Conservation (phyloP, 2,888 invertebrate species). For the Monopis laevigella region DNA sequence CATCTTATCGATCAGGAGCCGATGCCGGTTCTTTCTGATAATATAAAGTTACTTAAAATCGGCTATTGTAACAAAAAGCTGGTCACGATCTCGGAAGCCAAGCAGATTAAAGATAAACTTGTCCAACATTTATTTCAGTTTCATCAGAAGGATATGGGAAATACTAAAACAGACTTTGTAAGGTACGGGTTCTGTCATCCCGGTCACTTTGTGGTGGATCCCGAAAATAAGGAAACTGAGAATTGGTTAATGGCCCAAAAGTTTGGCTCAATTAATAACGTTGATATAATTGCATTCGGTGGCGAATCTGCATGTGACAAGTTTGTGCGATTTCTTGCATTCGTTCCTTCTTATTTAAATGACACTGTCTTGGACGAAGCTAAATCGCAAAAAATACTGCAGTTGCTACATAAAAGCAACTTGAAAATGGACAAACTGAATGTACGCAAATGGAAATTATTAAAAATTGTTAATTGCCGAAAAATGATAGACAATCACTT, state of each 20-base stretch:
- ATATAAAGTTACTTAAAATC: no score
- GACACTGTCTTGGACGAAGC: no score
- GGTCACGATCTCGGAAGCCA: slow-evolving; percentile 29
- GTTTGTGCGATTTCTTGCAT: background rate
- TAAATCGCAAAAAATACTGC: no score
- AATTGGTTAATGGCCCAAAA: slow-evolving; percentile 37
- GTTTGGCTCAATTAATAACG: slow-evolving; percentile 34
- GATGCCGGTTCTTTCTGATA: no score
- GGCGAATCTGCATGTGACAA: slow-evolving; percentile 23
- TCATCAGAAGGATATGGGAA: slow-evolving; percentile 26
- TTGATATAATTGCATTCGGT: slow-evolving; percentile 31
- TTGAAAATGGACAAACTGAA: slow-evolving; percentile 43
- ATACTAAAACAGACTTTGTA: slow-evolving; percentile 36
- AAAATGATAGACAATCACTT: slow-evolving; percentile 1
- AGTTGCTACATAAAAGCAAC: no score
- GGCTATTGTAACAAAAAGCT: no score
- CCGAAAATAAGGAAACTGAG: slow-evolving; percentile 40
- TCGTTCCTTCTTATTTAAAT: background rate
- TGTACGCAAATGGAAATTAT: slow-evolving; percentile 37
- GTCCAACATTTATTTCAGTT: slow-evolving; percentile 42
- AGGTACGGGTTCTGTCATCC: slow-evolving; percentile 43
- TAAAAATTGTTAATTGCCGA: background rate
- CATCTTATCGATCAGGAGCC: no score
- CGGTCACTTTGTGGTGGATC: slow-evolving; percentile 38
- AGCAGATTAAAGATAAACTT: slow-evolving; percentile 44